Evolutionary conservation across 2,113 vertebrate species (phyloP).

Genomic region (Trichomycterus rosablanca): DNA sequence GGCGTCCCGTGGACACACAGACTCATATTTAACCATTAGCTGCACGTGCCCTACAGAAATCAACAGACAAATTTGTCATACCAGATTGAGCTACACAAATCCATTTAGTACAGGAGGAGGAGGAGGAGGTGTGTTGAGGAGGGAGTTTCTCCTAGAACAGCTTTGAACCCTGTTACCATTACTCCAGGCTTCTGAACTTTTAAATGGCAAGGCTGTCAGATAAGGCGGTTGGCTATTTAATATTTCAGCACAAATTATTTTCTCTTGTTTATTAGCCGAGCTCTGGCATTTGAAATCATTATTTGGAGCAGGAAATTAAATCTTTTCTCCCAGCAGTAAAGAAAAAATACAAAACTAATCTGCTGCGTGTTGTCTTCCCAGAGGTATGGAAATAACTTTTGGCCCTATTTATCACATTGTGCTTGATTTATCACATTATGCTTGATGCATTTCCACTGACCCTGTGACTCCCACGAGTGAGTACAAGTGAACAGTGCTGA

Average conservation of each 20-base stretch:
- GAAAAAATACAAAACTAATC: conserved; percentile 10
- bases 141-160: conserved; percentile 5
- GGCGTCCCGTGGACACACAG: too few relatives aligned
- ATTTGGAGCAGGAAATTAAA: conserved; percentile 19
- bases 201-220: conserved; percentile 26
- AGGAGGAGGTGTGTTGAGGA: too few relatives aligned
- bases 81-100: conserved; percentile 12
- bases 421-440: not conserved
- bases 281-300: conserved; percentile 32
- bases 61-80: conserved; percentile 21
- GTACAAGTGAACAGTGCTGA: conserved; percentile 2
- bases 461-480: not conserved
- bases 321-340: conserved; percentile 9
- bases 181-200: conserved; percentile 22
- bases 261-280: conserved; percentile 33
- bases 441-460: conserved; percentile 7
- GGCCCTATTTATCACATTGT: not conserved
- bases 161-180: conserved; percentile 21
- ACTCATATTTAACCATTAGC: too few relatives aligned
- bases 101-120: not conserved
- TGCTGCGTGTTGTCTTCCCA: not conserved
- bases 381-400: conserved; percentile 1
- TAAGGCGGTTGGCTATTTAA: conserved; percentile 21
- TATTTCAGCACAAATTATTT: conserved; percentile 31
- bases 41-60: not conserved